phyloP scores from a whole-genome alignment of 2,113 vertebrate genomes.

The Pangasianodon hypophthalmus region DNA sequence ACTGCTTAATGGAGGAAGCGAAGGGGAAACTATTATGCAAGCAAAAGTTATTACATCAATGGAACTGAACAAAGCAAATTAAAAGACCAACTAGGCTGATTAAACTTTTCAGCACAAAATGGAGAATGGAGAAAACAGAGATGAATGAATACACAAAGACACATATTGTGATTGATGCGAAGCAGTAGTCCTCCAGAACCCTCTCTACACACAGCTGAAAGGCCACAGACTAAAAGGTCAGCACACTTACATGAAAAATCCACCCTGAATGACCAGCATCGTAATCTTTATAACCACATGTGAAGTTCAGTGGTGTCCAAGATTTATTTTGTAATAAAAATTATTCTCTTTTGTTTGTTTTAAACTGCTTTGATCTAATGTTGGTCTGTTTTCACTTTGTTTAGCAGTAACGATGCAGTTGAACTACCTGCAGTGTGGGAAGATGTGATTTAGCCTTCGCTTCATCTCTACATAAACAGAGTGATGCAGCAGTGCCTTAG shows the following conservation, averaged over 20 bases:
- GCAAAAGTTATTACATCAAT: not conserved
- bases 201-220: not conserved
- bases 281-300: not conserved
- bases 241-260: not conserved
- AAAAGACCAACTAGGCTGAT: not conserved
- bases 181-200: not conserved
- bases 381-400: no score
- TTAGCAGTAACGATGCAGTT: no score
- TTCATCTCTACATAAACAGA: no score
- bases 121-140: not conserved
- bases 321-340: no score
- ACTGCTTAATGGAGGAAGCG: not conserved
- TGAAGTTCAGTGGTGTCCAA: no score
- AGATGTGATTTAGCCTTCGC: no score
- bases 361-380: no score
- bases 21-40: not conserved
- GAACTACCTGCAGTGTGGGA: no score
- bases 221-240: not conserved
- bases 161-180: not conserved
- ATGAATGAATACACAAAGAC: not conserved
- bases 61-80: conserved; percentile 9
- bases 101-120: not conserved
- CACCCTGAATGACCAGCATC: not conserved
- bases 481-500: no score
- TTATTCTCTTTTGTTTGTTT: no score